phyloP scores from a whole-genome alignment of 2,888 invertebrate genomes.

The Tetragonisca angustula region DNA sequence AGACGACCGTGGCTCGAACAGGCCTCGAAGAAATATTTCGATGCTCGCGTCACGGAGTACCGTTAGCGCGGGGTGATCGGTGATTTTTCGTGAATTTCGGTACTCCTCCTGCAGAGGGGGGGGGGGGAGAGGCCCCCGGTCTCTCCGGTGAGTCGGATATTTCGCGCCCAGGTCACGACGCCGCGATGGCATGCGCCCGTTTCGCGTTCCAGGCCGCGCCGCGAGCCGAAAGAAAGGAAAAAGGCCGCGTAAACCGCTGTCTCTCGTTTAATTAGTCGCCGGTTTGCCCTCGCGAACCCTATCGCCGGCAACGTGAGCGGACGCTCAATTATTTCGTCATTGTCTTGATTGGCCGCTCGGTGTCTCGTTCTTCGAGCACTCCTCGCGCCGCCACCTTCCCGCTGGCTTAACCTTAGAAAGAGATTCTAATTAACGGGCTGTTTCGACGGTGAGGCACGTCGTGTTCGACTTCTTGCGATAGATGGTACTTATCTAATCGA shows the following conservation, averaged over 20 bases:
- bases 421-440: constrained; percentile 9
- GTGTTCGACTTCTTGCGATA: background rate
- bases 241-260: constrained; percentile 31
- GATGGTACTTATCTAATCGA: too few species aligned
- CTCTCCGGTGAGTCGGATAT: constrained; percentile 49
- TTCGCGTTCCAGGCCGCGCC: constrained; percentile 44
- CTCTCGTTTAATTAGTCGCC: constrained; percentile 66
- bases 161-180: constrained; percentile 69
- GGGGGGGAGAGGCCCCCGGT: too few species aligned
- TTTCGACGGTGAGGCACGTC: background rate
- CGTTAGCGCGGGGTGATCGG: constrained; percentile 72
- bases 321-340: constrained; percentile 66
- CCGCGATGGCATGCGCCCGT: constrained; percentile 33
- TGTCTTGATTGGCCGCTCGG: constrained; percentile 36
- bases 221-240: constrained; percentile 48
- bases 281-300: constrained; percentile 50
- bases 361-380: background rate
- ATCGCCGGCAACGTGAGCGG: constrained; percentile 57
- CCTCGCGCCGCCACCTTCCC: constrained; percentile 15
- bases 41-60: constrained; percentile 74
- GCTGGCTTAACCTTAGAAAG: background rate
- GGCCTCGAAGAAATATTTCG: constrained; percentile 71
- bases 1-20: constrained; percentile 22
- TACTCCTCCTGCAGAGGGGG: background rate
- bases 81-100: constrained; percentile 73